Conservation (phyloP, 2,888 invertebrate species). For the Leptinotarsa peninsularis region DNA sequence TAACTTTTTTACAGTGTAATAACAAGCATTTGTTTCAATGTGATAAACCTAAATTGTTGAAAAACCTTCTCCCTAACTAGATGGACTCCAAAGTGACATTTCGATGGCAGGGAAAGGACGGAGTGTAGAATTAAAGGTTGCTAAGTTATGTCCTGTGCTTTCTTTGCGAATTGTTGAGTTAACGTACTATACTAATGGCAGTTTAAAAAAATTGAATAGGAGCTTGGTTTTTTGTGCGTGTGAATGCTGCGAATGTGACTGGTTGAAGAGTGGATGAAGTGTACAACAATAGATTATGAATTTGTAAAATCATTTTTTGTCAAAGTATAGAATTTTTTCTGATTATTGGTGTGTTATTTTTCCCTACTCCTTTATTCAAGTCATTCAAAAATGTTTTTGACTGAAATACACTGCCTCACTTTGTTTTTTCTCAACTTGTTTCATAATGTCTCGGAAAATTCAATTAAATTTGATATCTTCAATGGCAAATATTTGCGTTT, state of each 20-base stretch:
- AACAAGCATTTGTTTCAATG: conserved; percentile 17
- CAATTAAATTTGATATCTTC: too few relatives aligned
- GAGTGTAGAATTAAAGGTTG: conserved; percentile 33
- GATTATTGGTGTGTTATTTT: conserved; percentile 43
- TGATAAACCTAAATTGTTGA: conserved; percentile 27
- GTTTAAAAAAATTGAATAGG: conserved; percentile 63
- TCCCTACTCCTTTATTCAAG: background rate
- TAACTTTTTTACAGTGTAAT: conserved; percentile 17
- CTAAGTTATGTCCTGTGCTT: conserved; percentile 51
- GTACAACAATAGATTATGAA: conserved; percentile 66
- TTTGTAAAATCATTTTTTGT: conserved; percentile 71
- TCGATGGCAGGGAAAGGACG: conserved; percentile 23
- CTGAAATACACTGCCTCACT: too few relatives aligned
- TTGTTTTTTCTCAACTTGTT: too few relatives aligned
- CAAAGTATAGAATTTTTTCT: conserved; percentile 69
- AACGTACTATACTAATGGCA: conserved; percentile 65
- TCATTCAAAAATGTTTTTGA: too few relatives aligned
- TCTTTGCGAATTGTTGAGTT: conserved; percentile 63
- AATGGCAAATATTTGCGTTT: too few relatives aligned
- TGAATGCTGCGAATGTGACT: conserved; percentile 31
- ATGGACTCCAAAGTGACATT: conserved; percentile 26
- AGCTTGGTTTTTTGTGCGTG: conserved; percentile 67
- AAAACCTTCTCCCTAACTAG: conserved; percentile 31
- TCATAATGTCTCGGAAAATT: too few relatives aligned
- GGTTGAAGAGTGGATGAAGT: conserved; percentile 41